Percentiles rank a stretch among this genome's conserved stretches.
Conservation (phyloP, 2,888 invertebrate genomes). For the Agriopis marginaria region DNA sequence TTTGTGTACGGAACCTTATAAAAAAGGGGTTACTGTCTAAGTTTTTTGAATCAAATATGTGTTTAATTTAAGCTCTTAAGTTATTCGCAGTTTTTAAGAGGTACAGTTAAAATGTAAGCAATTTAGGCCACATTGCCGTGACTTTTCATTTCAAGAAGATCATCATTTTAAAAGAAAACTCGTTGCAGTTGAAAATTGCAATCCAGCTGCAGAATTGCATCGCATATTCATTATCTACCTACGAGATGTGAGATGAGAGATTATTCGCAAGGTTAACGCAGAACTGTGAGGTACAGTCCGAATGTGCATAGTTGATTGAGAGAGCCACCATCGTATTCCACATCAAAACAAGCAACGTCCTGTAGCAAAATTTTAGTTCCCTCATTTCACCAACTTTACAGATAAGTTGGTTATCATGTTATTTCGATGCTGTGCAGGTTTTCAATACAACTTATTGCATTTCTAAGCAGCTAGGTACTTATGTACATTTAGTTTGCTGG, state of each 20-base stretch:
- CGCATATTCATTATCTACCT: conserved; percentile 8
- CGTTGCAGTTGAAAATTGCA: neutral
- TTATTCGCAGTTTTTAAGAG: no score
- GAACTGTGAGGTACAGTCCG: neutral
- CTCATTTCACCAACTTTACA: neutral
- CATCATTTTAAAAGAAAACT: neutral
- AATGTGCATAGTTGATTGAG: neutral
- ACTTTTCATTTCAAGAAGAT: neutral
- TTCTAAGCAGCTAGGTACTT: conserved; percentile 2
- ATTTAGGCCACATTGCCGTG: neutral
- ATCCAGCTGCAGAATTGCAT: conserved; percentile 4
- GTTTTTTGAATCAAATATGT: no score
- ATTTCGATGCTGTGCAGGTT: conserved; percentile 10
- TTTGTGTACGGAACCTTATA: no score
- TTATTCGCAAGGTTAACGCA: conserved; percentile 10
- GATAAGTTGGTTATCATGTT: neutral
- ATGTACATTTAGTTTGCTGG: neutral
- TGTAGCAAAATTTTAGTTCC: neutral
- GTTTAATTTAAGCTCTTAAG: no score
- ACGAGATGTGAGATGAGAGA: conserved; percentile 6
- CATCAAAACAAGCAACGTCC: no score
- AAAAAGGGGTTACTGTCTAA: no score
- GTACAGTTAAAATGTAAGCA: no score
- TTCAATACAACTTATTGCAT: conserved; percentile 21
- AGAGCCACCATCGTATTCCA: neutral